These are phyloP conservation scores for Sericinus montela DNA, from an alignment of 2,888 invertebrate genomes.

Conservation along the genomic window DNA sequence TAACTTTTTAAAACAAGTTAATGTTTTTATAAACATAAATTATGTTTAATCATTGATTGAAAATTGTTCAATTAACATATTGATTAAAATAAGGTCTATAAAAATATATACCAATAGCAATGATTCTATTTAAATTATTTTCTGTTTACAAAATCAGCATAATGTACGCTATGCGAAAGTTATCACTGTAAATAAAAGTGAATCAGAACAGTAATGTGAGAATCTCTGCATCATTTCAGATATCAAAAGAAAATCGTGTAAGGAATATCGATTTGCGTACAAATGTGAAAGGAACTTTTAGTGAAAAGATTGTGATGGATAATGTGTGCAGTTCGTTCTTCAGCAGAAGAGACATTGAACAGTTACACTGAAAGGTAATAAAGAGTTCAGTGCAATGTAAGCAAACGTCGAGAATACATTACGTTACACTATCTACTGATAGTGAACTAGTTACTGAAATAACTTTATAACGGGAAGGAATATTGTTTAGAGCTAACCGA, in stretches of 20 bases:
- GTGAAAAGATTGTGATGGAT: conserved; percentile 49
- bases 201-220: conserved; percentile 34
- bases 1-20: too few species aligned
- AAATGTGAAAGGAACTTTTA: conserved; percentile 32
- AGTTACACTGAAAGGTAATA: conserved; percentile 53
- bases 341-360: conserved; percentile 40
- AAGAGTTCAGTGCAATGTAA: conserved; percentile 2
- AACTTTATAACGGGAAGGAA: conserved; percentile 1
- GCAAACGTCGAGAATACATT: background rate
- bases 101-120: too few species aligned
- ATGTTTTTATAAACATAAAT: too few species aligned
- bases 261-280: conserved; percentile 30
- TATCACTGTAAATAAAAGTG: background rate
- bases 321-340: conserved; percentile 37
- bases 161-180: conserved; percentile 7
- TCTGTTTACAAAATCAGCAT: too few species aligned
- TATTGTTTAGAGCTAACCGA: background rate
- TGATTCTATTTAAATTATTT: too few species aligned
- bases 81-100: too few species aligned
- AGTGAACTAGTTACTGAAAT: background rate
- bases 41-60: too few species aligned
- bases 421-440: conserved; percentile 2
- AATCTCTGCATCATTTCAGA: conserved; percentile 63
- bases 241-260: conserved; percentile 37
- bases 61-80: too few species aligned